Evolutionary conservation across 2,113 vertebrate genomes (phyloP), one percentile per base, ranked within the genome.

Genomic region (Isichthys henryi): DNA sequence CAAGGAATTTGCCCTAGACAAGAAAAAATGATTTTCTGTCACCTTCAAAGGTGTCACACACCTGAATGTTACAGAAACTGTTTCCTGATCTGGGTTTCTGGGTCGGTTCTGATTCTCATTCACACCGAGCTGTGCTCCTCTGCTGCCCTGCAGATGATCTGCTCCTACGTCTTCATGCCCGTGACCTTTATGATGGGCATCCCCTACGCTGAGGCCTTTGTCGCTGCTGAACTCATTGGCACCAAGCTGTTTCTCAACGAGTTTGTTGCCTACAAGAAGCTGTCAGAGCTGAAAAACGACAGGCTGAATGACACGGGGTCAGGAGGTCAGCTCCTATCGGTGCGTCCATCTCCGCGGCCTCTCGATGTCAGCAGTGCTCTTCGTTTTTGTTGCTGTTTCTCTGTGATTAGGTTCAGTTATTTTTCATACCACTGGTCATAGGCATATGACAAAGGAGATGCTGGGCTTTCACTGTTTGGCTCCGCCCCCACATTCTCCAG

Each of bases 161-260:
- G 97, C 91, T 99, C 98, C 23, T 99, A 98, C 0, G 39, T 98
- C 84, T 97, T 99, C 91, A 97, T 97, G 96, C 98, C 98, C 0
- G 66, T 99, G 92, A 97, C 97, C 90, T 99, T 99, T 90, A 95
- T 99, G 91, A 96, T 99, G 96, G 98, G 98, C 0, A 94, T 97
- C 43, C 95, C 96, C 9, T 97, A 96, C 90, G 92, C 95, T 0
- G 98, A 99, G 90, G 96, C 96, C 0, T 96, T 96, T 0, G 74
- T 93, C 52, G 97, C 98, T 56, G 98, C 98, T 0, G 96, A 99
- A 90, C 94, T 99, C 52, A 95, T 99, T 88, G 98, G 98, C 6
- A 97, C 94, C 27, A 99, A 99, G 93, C 94, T 99, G 89, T 98
- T 99, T 93, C 94, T 99, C 90, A 99, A 99, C 0, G 98, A 99